Evolutionary conservation across 2,888 invertebrate species (phyloP), one percentile per base, ranked within the genome.

Genomic region (Aricia artaxerxes): DNA sequence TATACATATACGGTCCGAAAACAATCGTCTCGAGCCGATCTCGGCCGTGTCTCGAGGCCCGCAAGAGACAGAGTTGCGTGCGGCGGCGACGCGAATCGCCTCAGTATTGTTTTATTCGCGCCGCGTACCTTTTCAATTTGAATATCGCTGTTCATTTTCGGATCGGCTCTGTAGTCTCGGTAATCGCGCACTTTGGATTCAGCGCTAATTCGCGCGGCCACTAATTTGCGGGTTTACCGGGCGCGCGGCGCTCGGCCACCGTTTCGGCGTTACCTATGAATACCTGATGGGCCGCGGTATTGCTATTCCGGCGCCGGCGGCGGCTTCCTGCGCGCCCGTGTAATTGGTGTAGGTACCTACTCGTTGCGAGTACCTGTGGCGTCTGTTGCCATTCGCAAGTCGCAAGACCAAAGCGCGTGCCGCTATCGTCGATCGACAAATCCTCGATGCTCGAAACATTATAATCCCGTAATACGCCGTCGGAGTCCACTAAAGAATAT

Each of bases 121-220:
- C 82, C 91, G 92, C 94, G 94, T 93, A 87, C 89, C 90, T 90
- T 90, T 93, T 91, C 92, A 93, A 94, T 94, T 93, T 93, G 91
- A 94, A 93, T 92, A 92, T 90, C 91, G 91, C 90, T 90, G 92
- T 92, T 92, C 91, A 92, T 93, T 93, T 92, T 92, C 90, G 89
- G 90, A 92, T 92, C 89, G 90, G 90, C 90, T 90, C 90, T 91
- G 92, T 92, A 91, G 92, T 90, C 89, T 90, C 87, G 88, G 90
- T 92, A 93, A 94, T 93, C 91, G 89, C 90, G 92, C 89, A 92
- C 88, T 94, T 94, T 94, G 87, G 90, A 94, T 94, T 94, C 94
- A 93, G 88, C 86, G 87, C 85, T 92, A 92, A 93, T 92, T 93
- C 92, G 87, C 89, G 88, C 88, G 89, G 84, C 88, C 89, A 89